Base-by-base conservation (phyloP, 2,113 vertebrate species). In the Nothocercus julius region DNA sequence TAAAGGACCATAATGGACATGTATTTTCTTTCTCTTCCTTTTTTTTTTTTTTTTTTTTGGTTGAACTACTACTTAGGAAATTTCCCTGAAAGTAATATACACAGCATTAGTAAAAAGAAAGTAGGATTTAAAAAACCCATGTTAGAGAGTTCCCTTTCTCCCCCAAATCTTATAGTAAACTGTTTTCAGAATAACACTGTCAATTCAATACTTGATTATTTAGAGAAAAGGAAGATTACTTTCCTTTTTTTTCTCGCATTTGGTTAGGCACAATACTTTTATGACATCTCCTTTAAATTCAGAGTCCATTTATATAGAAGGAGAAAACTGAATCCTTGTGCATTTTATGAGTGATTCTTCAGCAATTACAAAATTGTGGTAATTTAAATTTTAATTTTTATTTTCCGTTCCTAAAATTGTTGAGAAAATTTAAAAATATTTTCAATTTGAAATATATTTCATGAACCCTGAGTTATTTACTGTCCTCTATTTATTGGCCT, bases 41-140 rank as follows among this genome's bases (percentile, higher is more conserved):
- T 94, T 49, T 44, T 44, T 44, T 44, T 44, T 44, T 44, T 42
- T 49, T 49, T 49, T 49, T 77, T 97, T 96, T 83, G 4, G 30
- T 96, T 95, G 62, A 95, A 84, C 85, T 95, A 34, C 72, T 96
- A 91, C 82, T 94, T 95, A 92, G 58, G 20, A 82, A 85, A n/a
- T 75, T 84, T 92, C 82, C 36, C 49, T 34, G 47, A 93, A 93
- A 72, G 28, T 85, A 79, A 69, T 76, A 47, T n/a, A 16, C 81
- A 47, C 58, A 92, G 25, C 27, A 70, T 82, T 54, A 92, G 72
- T 24, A 72, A 81, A 83, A 94, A 95, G 62, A 58, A 91, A 93
- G 73, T 45, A 94, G 11, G 20, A 59, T 68, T 72, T 67, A 81
- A 92, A 95, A 70, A 54, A 9, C 47, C 7, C 15, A 67, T 22